Evolutionary conservation across 2,797 vertebrate genomes (phyloP).

Genomic region (Spatula clypeata): DNA sequence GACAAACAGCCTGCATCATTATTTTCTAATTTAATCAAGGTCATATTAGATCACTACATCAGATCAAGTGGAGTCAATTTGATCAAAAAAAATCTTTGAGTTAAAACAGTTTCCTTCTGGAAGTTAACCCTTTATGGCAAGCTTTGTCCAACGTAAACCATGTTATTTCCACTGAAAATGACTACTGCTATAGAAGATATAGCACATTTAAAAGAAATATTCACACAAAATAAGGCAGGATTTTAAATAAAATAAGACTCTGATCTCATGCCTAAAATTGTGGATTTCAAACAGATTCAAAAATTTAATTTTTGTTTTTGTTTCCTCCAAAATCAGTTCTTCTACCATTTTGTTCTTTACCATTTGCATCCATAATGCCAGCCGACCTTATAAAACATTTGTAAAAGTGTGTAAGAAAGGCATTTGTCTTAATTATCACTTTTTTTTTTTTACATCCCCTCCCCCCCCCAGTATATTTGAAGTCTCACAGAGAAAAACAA

Average conservation of each 20-base stretch:
- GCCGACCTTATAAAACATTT: not conserved
- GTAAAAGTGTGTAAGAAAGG: not conserved
- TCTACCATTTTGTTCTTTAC: not conserved
- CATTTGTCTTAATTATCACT: not conserved
- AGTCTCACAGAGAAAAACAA: not conserved
- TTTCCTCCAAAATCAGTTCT: not conserved
- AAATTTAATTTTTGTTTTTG: not conserved
- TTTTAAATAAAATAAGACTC: not conserved
- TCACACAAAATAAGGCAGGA: not conserved
- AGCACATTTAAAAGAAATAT: not conserved
- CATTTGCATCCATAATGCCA: not conserved
- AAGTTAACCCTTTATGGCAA: slow-evolving; percentile 36
- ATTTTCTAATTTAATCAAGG: slow-evolving; percentile 63
- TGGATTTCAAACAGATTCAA: not conserved
- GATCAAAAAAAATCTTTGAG: not conserved
- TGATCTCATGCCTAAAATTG: not conserved
- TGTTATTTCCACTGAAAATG: not conserved
- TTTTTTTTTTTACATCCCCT: too few species aligned
- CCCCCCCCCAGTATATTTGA: not conserved
- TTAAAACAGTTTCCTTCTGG: slow-evolving; percentile 30
- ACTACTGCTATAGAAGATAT: not conserved
- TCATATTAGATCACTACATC: slow-evolving; percentile 50
- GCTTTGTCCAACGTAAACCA: not conserved
- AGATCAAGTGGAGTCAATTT: slow-evolving; percentile 52
- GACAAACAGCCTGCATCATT: slow-evolving; percentile 40